Evolutionary conservation across 1,140 invertebrate genomes (phyloP), one percentile per base, ranked within the genome.

Genomic region (Ostrea edulis): DNA sequence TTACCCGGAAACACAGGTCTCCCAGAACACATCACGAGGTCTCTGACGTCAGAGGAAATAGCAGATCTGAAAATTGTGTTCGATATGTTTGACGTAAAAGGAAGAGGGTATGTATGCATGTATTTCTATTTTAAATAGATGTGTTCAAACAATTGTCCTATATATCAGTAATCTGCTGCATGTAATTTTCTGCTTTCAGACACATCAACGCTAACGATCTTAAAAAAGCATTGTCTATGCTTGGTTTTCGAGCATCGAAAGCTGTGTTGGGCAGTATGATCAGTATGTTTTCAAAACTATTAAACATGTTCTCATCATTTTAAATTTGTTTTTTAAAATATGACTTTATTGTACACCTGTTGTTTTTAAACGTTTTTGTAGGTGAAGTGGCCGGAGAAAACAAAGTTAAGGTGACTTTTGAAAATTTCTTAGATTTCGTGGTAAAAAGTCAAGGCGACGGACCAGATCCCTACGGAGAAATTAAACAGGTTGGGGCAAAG

Each of bases 371-470:
- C 17, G 14, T 12, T 55, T 84, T 89, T 90, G 29, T 85, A 92
- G 91, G 52, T 22, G 90, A 90, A 87, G 52, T 88, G 58, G 89
- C 81, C 14, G 55, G 84, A 20, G 58, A 89, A 12, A 58, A 81
- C 17, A 87, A 85, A 83, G 85, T 85, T n/a, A 87, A 86, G 58
- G 91, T 92, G 53, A 91, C 90, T 14, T 93, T 92, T 89, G 83
- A 90, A 12, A 89, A 92, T 62, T 94, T 94, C 86, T 90, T 94
- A 25, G 93, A 94, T 84, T 91, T 93, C 29, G 91, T 94, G 11
- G 92, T 94, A 20, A 91, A 90, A 77, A 89, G 90, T 82, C 94
- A 94, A 87, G 92, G 91, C 8, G 91, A 93, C 14, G 92, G 93
- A 0, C 90, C 90, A 54, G 94, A 94, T 89, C 91, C 92, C 0